Evolutionary conservation across 2,888 invertebrate species (phyloP).

Genomic region (Dromius quadrimaculatus): DNA sequence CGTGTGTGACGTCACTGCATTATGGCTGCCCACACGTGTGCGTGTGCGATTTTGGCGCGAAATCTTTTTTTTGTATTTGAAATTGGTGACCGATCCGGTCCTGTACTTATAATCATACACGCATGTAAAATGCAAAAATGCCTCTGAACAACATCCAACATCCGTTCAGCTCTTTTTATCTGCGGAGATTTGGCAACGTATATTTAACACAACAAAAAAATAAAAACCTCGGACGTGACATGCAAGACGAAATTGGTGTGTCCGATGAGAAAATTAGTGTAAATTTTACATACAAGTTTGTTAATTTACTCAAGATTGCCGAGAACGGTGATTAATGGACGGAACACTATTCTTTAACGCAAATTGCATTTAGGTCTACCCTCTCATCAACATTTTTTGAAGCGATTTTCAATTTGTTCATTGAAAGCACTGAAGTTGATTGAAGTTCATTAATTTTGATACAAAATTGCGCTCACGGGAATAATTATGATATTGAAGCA

Average conservation of each 20-base stretch:
- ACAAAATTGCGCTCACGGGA: background rate
- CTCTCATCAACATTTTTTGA: slow-evolving; percentile 4
- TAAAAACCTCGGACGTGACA: background rate
- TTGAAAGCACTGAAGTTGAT: slow-evolving; percentile 1
- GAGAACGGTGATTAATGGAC: slow-evolving; percentile 6
- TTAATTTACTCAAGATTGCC: slow-evolving; percentile 4
- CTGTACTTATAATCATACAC: slow-evolving; percentile 31
- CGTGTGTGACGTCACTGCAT: no score
- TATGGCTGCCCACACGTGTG: no score
- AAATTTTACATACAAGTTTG: slow-evolving; percentile 8
- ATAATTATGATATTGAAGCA: no score
- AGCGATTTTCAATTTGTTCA: background rate
- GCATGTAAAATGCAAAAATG: slow-evolving; percentile 32
- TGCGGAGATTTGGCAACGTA: slow-evolving; percentile 18
- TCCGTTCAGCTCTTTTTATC: no score
- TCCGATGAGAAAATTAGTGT: slow-evolving; percentile 11
- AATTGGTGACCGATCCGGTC: no score
- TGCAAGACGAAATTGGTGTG: slow-evolving; percentile 1
- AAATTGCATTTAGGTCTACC: background rate
- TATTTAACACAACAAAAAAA: background rate
- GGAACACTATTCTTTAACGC: slow-evolving; percentile 2
- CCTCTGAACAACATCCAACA: slow-evolving; percentile 22
- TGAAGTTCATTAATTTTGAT: background rate
- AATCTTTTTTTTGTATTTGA: no score
- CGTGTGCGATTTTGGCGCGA: no score